These are phyloP conservation scores for Aporophyla lueneburgensis DNA, from an alignment of 2,888 invertebrate genomes.

Conservation along the genomic window DNA sequence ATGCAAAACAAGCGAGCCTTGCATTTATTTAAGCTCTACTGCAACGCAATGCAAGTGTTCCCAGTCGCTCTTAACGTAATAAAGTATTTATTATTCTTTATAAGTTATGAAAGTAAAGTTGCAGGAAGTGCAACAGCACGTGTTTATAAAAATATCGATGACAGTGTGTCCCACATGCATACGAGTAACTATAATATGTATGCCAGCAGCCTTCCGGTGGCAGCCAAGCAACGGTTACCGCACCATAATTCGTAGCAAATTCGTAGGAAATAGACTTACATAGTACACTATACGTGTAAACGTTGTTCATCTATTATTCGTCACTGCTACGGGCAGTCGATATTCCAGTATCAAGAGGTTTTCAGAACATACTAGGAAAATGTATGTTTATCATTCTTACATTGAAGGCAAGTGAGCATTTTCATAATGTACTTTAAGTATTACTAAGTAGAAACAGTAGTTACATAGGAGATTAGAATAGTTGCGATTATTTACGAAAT, in stretches of 20 bases:
- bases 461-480: background rate
- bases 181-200: slow-evolving; percentile 75
- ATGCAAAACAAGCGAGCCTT: slow-evolving; percentile 36
- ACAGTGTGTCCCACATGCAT: slow-evolving; percentile 79
- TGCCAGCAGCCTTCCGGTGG: slow-evolving; percentile 83
- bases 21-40: slow-evolving; percentile 33
- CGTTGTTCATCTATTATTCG: slow-evolving; percentile 19
- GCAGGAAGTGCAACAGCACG: slow-evolving; percentile 75
- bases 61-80: slow-evolving; percentile 42
- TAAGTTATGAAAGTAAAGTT: slow-evolving; percentile 76
- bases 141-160: slow-evolving; percentile 77
- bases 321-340: background rate
- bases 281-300: slow-evolving; percentile 6
- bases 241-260: slow-evolving; percentile 73
- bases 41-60: slow-evolving; percentile 41
- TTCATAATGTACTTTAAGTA: background rate
- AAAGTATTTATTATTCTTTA: slow-evolving; percentile 65
- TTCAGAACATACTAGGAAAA: background rate
- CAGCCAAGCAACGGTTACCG: slow-evolving; percentile 73
- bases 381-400: background rate
- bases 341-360: background rate
- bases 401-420: background rate
- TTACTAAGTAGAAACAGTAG: background rate
- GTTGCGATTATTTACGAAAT: background rate
- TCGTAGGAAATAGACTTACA: slow-evolving; percentile 65